Evolutionary conservation across 2,888 invertebrate species (phyloP).

Genomic region (Matsumyia berberina): DNA sequence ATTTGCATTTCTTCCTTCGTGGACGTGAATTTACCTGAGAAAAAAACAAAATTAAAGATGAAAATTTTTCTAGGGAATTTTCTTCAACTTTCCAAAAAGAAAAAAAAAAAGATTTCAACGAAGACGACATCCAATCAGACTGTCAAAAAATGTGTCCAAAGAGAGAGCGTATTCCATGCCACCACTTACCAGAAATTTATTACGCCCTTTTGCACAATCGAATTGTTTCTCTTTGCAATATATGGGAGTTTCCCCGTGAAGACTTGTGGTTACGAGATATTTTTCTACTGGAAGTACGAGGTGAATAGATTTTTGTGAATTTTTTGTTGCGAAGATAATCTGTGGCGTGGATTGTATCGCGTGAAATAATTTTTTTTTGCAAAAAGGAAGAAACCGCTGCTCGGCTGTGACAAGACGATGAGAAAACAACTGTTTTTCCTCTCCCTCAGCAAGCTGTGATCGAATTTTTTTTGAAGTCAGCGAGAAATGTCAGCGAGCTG

Average conservation of each 20-base stretch:
- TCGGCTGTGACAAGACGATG: conserved; percentile 70
- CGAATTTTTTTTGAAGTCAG: conserved; percentile 35
- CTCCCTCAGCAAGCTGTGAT: conserved; percentile 39
- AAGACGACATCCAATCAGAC: conserved; percentile 29
- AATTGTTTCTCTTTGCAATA: conserved; percentile 61
- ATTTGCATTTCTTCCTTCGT: conserved; percentile 73
- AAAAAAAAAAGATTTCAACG: no score
- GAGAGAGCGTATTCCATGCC: conserved; percentile 43
- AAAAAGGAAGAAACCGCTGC: conserved; percentile 75
- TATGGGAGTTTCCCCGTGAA: conserved; percentile 16
- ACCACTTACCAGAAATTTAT: conserved; percentile 68
- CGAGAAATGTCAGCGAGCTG: conserved; percentile 53
- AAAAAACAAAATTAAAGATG: conserved; percentile 19
- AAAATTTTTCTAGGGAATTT: background rate
- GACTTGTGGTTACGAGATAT: conserved; percentile 20
- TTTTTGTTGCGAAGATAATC: conserved; percentile 30
- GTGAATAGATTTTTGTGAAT: conserved; percentile 24
- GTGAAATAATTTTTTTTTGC: conserved; percentile 51
- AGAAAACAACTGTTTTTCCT: conserved; percentile 74
- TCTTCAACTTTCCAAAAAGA: conserved; percentile 49
- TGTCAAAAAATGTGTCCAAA: conserved; percentile 39
- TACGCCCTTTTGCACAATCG: conserved; percentile 72
- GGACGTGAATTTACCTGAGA: conserved; percentile 55
- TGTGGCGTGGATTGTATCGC: conserved; percentile 46
- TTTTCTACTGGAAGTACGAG: conserved; percentile 22